These are phyloP conservation scores for Gadus chalcogrammus DNA, from an alignment of 2,113 vertebrate genomes.

Conservation along the genomic window DNA sequence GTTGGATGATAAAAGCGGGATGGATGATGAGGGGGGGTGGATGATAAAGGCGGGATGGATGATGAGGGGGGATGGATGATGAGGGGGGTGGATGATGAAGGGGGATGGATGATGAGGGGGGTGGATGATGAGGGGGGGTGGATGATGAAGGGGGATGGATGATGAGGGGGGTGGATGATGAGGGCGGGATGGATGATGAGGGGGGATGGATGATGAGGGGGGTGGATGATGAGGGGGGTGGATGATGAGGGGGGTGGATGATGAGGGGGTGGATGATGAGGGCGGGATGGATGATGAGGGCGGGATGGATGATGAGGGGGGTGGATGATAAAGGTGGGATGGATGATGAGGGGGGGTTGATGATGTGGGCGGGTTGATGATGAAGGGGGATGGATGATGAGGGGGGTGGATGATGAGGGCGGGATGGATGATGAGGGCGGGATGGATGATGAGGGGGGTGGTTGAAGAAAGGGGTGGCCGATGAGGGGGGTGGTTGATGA, in stretches of 20 bases:
- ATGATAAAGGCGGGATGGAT: slow-evolving; percentile 18
- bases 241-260: too few species aligned
- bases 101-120: not conserved
- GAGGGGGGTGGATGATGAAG: too few species aligned
- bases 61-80: not conserved
- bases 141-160: not conserved
- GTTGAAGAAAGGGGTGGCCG: too few species aligned
- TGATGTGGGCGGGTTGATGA: slow-evolving; percentile 4
- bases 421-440: not conserved
- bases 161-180: slow-evolving; percentile 9
- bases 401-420: slow-evolving; percentile 22
- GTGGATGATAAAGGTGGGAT: too few species aligned
- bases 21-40: not conserved
- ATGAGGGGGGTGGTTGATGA: slow-evolving; percentile 16
- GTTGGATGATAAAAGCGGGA: slow-evolving; percentile 28
- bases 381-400: slow-evolving; percentile 12
- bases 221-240: too few species aligned
- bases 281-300: too few species aligned
- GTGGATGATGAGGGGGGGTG: slow-evolving; percentile 27
- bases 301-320: too few species aligned
- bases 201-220: slow-evolving; percentile 24
- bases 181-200: slow-evolving; percentile 7
- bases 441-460: too few species aligned
- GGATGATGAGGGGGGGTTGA: too few species aligned
- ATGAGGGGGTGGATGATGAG: too few species aligned